These are phyloP conservation scores for Liodrosophila aerea DNA, from an alignment of 2,888 invertebrate species.

Conservation along the genomic window DNA sequence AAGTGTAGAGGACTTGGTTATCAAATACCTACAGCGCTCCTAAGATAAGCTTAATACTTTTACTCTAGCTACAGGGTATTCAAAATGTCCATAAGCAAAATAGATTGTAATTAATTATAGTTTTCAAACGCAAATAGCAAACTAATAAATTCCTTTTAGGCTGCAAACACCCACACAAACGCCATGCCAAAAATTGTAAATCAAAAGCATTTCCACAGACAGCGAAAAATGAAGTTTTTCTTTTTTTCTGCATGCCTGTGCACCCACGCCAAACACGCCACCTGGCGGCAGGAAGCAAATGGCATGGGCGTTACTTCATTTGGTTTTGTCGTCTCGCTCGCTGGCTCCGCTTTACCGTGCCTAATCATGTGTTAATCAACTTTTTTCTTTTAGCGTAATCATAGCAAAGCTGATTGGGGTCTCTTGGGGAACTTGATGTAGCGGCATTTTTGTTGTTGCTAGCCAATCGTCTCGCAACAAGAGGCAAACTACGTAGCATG, in stretches of 20 bases:
- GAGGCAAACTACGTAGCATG: neutral
- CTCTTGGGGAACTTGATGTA: slow-evolving; percentile 15
- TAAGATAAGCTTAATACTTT: no score
- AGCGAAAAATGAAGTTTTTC: neutral
- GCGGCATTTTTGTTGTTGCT: slow-evolving; percentile 28
- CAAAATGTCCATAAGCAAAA: no score
- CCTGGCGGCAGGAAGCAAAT: slow-evolving; percentile 22
- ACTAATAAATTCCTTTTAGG: slow-evolving; percentile 6
- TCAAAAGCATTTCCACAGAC: slow-evolving; percentile 12
- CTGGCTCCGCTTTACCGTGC: slow-evolving; percentile 13
- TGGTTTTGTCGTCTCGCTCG: neutral
- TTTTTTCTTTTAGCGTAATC: slow-evolving; percentile 26
- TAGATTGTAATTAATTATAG: neutral
- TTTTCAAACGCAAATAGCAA: slow-evolving; percentile 2
- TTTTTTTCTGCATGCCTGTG: slow-evolving; percentile 13
- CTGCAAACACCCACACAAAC: slow-evolving; percentile 14
- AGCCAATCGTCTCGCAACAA: slow-evolving; percentile 22
- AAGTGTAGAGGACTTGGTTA: no score
- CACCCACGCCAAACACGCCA: slow-evolving; percentile 30
- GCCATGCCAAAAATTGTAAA: neutral
- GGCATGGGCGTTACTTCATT: slow-evolving; percentile 19
- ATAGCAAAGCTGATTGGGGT: slow-evolving; percentile 14
- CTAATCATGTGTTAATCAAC: slow-evolving; percentile 34
- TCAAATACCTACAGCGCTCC: no score
- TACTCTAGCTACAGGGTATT: no score